Evolutionary conservation across 2,888 invertebrate species (phyloP).

Genomic region (Osmoderma eremita): DNA sequence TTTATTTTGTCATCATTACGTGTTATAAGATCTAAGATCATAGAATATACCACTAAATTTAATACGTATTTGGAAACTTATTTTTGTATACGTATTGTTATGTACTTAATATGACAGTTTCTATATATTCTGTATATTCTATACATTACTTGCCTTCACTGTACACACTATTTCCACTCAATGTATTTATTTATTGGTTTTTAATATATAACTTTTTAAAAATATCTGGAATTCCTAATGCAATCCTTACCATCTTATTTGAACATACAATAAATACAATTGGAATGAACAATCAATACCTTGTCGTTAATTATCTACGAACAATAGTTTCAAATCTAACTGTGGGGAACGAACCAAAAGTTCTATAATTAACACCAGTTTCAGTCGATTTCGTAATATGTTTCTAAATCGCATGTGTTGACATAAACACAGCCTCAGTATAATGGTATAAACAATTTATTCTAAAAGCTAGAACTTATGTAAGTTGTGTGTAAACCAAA

Average conservation of each 20-base stretch:
- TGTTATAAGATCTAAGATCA: background rate
- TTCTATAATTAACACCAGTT: slow-evolving; percentile 18
- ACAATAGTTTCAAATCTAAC: background rate
- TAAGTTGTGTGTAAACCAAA: too few relatives aligned
- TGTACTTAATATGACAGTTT: background rate
- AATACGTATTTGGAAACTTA: too few relatives aligned
- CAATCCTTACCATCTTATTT: background rate
- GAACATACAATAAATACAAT: too few relatives aligned
- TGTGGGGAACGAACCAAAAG: slow-evolving; percentile 10
- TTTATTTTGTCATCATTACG: slow-evolving; percentile 29
- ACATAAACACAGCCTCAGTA: background rate
- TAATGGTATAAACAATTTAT: slow-evolving; percentile 3
- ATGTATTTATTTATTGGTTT: slow-evolving; percentile 35
- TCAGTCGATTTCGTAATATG: background rate
- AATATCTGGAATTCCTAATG: background rate
- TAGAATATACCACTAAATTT: background rate
- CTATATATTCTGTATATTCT: background rate
- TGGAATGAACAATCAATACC: too few relatives aligned
- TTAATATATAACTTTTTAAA: slow-evolving; percentile 32
- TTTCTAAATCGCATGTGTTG: background rate
- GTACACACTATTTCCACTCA: slow-evolving; percentile 3
- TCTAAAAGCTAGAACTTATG: background rate
- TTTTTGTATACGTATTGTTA: background rate
- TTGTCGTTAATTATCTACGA: background rate
- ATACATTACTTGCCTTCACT: slow-evolving; percentile 14